Percentiles rank a stretch among this genome's conserved stretches.
Evolutionary conservation across 2,113 vertebrate species (phyloP).

Genomic region (Larimichthys polyactis): DNA sequence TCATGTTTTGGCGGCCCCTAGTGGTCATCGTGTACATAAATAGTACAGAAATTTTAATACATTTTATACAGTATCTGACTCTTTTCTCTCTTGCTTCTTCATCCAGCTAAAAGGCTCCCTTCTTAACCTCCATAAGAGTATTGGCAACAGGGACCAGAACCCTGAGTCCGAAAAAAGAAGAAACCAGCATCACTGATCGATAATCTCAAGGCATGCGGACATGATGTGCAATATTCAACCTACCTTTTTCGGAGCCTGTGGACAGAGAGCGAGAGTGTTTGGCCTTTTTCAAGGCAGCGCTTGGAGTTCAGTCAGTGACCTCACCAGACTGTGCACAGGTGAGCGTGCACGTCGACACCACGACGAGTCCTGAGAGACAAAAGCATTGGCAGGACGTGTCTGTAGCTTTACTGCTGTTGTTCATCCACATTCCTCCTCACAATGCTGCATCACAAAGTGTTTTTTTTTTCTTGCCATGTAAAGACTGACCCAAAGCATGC

Average conservation of each 20-base stretch:
- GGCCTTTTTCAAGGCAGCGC: neutral
- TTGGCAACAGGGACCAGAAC: slow-evolving; percentile 86
- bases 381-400: neutral
- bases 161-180: slow-evolving; percentile 88
- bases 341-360: neutral
- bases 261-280: neutral
- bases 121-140: slow-evolving; percentile 90
- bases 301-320: neutral
- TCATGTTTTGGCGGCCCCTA: too few relatives aligned
- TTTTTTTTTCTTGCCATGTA: neutral
- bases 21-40: too few relatives aligned
- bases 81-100: neutral
- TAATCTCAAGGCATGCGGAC: slow-evolving; percentile 76
- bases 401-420: neutral
- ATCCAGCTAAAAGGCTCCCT: slow-evolving; percentile 93
- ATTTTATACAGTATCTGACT: neutral
- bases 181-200: slow-evolving; percentile 86
- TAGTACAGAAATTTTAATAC: too few relatives aligned
- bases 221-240: slow-evolving; percentile 86
- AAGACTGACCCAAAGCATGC: neutral
- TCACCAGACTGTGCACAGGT: neutral
- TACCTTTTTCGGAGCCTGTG: slow-evolving; percentile 53
- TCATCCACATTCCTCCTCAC: neutral
- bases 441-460: neutral
- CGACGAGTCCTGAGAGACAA: neutral